Conservation (phyloP, 2,797 vertebrate genomes). For the Alauda arvensis region DNA sequence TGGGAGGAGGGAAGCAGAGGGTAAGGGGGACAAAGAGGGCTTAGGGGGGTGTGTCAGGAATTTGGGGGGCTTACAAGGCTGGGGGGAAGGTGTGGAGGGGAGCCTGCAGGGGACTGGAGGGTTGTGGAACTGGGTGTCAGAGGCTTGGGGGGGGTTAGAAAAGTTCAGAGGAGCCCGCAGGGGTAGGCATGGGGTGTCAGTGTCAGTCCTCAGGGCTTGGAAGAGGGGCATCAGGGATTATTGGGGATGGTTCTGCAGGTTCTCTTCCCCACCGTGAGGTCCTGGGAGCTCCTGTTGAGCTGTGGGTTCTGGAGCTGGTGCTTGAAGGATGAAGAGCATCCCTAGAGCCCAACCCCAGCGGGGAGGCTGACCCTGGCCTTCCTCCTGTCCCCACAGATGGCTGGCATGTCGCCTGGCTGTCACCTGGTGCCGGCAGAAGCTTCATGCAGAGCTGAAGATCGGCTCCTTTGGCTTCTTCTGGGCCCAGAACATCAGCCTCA, state of each 20-base stretch:
- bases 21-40: background rate
- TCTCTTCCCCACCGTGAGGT: background rate
- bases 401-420: constrained; percentile 81
- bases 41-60: background rate
- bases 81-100: no score
- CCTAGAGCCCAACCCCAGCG: rapidly evolving
- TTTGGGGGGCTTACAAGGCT: background rate
- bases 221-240: rapidly evolving
- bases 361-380: background rate
- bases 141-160: background rate
- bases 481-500: constrained; percentile 87
- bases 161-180: background rate
- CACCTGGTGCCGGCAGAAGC: constrained; percentile 81
- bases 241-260: background rate
- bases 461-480: constrained; percentile 89
- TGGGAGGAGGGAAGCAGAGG: background rate
- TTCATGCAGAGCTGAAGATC: constrained; percentile 90
- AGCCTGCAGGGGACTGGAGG: background rate
- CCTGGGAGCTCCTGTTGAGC: background rate
- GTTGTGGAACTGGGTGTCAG: background rate
- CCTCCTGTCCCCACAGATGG: constrained; percentile 74
- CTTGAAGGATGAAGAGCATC: background rate
- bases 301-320: background rate
- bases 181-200: no score
- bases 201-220: background rate